Conservation (phyloP, 2,888 invertebrate species). For the Drosophila mettleri region DNA sequence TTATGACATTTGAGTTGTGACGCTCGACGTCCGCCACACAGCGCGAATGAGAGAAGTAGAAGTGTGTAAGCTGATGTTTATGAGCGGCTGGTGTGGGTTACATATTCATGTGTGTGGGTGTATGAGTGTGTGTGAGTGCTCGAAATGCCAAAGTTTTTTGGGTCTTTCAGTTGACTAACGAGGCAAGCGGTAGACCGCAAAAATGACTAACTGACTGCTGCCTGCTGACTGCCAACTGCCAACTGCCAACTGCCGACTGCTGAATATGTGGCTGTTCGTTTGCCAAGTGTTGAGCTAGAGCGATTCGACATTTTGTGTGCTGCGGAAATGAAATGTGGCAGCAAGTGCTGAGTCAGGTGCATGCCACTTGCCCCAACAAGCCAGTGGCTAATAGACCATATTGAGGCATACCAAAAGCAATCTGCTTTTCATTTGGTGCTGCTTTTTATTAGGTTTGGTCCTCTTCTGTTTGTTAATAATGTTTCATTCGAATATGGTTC, state of each 20-base stretch:
- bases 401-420: background rate
- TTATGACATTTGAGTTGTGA: conserved; percentile 45
- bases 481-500: conserved; percentile 3
- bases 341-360: conserved; percentile 21
- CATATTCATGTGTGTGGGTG: background rate
- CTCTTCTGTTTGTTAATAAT: background rate
- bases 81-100: conserved; percentile 7
- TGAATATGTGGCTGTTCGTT: conserved; percentile 4
- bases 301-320: conserved; percentile 18
- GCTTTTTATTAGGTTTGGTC: background rate
- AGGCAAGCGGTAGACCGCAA: conserved; percentile 54
- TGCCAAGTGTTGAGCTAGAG: conserved; percentile 20
- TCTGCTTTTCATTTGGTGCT: background rate
- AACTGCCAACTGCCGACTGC: conserved; percentile 19
- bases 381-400: conserved; percentile 24
- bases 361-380: conserved; percentile 8
- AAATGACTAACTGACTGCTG: conserved; percentile 54
- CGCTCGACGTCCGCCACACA: conserved; percentile 9
- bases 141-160: conserved; percentile 28
- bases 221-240: conserved; percentile 20
- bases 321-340: conserved; percentile 22
- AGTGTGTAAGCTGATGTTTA: conserved; percentile 23
- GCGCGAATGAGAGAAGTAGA: conserved; percentile 14
- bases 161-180: conserved; percentile 47
- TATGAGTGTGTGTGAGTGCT: conserved; percentile 1